Evolutionary conservation across 2,888 invertebrate species (phyloP).

Genomic region (Scaeva pyrastri): DNA sequence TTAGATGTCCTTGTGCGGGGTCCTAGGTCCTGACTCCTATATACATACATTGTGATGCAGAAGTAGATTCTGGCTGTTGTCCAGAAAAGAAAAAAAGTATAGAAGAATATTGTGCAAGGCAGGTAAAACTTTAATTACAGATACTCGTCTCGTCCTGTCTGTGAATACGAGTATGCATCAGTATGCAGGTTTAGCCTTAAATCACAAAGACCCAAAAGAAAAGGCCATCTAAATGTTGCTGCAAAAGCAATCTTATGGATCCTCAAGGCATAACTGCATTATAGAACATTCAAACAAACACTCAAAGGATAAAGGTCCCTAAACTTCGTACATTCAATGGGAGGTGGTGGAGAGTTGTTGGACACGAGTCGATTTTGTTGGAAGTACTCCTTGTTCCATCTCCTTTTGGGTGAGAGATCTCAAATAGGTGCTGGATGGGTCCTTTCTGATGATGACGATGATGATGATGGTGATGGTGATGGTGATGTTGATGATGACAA

Average conservation of each 20-base stretch:
- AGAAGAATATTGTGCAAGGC: slow-evolving; percentile 37
- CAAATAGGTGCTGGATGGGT: not conserved
- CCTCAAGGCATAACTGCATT: slow-evolving; percentile 61
- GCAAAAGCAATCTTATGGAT: slow-evolving; percentile 31
- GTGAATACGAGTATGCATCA: no score
- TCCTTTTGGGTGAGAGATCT: no score
- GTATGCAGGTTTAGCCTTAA: slow-evolving; percentile 55
- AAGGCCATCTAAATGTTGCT: not conserved
- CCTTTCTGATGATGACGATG: not conserved
- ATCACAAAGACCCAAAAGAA: slow-evolving; percentile 39
- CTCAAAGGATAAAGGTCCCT: slow-evolving; percentile 31
- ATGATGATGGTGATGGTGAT: slow-evolving; percentile 10
- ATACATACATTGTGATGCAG: no score
- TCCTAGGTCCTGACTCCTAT: not conserved
- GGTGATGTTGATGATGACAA: slow-evolving; percentile 9
- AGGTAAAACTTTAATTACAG: slow-evolving; percentile 68
- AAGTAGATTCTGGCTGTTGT: not conserved
- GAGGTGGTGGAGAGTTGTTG: slow-evolving; percentile 33
- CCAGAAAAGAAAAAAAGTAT: not conserved
- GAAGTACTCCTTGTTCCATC: slow-evolving; percentile 9
- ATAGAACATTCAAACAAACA: slow-evolving; percentile 23
- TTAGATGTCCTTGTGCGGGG: slow-evolving; percentile 23
- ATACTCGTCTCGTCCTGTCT: slow-evolving; percentile 21
- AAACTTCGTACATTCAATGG: no score
- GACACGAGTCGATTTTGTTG: slow-evolving; percentile 62